Evolutionary conservation across 2,888 invertebrate species (phyloP).

Genomic region (Mythimna ferrago): DNA sequence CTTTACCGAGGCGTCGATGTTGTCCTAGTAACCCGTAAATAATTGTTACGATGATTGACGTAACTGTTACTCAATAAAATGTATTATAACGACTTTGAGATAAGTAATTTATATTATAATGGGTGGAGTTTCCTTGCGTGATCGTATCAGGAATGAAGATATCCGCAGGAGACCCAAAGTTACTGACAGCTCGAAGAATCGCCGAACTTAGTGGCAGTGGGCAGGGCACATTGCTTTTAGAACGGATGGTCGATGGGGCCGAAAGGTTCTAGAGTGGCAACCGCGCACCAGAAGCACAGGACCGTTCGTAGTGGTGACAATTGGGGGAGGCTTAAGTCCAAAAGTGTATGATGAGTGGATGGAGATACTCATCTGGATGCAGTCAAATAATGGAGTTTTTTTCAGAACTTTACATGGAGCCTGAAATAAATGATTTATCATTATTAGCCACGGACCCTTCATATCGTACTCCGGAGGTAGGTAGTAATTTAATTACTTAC

Average conservation of each 20-base stretch:
- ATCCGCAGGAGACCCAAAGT: too few relatives aligned
- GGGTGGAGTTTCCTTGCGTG: too few relatives aligned
- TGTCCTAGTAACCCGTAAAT: conserved; percentile 31
- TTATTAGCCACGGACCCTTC: neutral
- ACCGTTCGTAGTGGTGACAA: too few relatives aligned
- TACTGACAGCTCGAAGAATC: too few relatives aligned
- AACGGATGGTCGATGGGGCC: too few relatives aligned
- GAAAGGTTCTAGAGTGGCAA: too few relatives aligned
- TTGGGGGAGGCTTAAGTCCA: too few relatives aligned
- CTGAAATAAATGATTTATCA: neutral
- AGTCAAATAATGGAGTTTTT: neutral
- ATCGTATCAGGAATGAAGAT: too few relatives aligned
- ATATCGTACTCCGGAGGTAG: neutral
- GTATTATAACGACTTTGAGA: neutral
- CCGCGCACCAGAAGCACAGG: too few relatives aligned
- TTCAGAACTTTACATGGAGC: neutral
- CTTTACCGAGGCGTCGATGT: conserved; percentile 31
- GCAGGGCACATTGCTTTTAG: too few relatives aligned
- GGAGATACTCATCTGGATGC: neutral
- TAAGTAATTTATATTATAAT: too few relatives aligned
- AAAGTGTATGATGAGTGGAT: neutral
- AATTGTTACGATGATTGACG: conserved; percentile 19
- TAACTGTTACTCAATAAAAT: neutral
- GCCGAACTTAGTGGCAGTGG: too few relatives aligned
- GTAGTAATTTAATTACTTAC: neutral